Evolutionary conservation across 30 jellyfish, hydroid and myxozoan genomes (phyloP), one percentile per base, ranked within the genome.

Genomic region (Chrysaora quinquecirrha): DNA sequence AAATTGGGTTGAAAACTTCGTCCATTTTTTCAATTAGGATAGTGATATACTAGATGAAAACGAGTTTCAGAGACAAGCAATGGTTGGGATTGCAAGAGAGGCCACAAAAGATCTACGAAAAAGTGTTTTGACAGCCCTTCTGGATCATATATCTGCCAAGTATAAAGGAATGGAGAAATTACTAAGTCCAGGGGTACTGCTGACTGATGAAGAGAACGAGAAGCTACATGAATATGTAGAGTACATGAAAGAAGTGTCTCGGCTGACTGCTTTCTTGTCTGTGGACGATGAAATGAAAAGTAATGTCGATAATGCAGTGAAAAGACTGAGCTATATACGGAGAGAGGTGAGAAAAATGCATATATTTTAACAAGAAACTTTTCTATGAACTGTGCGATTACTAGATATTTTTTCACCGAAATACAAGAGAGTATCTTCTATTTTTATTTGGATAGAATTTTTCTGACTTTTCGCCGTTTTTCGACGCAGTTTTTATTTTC

Each of bases 51-150:
- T 80, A 10, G 90, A 84, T 65, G 95, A 84, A 34, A 64, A 84
- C 60, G 95, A 84, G 68, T 66, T 69, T 12, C 87, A 73, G 34
- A 70, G 95, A 1, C 95, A 84, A n/a, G 43, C 83, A 7, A 73
- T 84, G 21, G 84, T 84, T 4, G 87, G 87, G 7, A 71, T 84
- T 30, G 95, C 95, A 29, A 74, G 86, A 60, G 95, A 84, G 31
- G 95, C 95, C 25, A 71, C 95, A 1, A 84, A 84, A 33, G 95
- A 84, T 31, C 30, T 84, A 28, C 75, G 95, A 43, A 84, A 84
- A 63, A 74, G 87, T 35, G 86, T 84, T 22, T 75, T 84, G 12
- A 74, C 76, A 25, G 83, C 88, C 27, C 83, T 84, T 30, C 85
- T 84, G 0, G 95, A 84, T 50, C 95, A 84, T 73, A 73, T 84